These are phyloP conservation scores for Anser cygnoides DNA, from an alignment of 2,113 vertebrate genomes.

Conservation along the genomic window DNA sequence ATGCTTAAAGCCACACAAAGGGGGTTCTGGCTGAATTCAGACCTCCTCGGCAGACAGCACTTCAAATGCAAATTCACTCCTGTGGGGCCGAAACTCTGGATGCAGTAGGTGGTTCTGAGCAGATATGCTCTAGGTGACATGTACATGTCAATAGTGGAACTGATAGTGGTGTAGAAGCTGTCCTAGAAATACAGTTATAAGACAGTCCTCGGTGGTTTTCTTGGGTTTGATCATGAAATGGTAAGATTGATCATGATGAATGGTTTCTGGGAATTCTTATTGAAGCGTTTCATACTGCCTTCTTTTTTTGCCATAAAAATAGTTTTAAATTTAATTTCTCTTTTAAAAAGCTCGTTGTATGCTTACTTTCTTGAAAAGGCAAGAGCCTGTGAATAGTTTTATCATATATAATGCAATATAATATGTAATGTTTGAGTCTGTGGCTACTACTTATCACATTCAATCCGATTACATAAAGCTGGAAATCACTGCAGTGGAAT, in stretches of 20 bases:
- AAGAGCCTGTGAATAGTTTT: not conserved
- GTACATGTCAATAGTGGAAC: not conserved
- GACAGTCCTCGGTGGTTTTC: not conserved
- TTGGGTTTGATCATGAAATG: not conserved
- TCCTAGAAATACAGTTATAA: not conserved
- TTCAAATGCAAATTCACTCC: not conserved
- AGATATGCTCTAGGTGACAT: not conserved
- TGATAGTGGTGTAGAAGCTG: not conserved
- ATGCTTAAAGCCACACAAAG: not conserved
- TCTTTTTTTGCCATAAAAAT: not conserved
- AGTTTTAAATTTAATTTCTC: not conserved
- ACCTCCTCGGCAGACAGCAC: not conserved
- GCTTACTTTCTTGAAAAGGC: not conserved
- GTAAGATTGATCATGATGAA: not conserved
- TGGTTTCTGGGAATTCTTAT: not conserved
- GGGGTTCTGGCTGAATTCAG: not conserved
- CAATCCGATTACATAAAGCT: not conserved
- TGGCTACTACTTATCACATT: not conserved
- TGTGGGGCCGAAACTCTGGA: not conserved
- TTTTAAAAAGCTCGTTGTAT: not conserved
- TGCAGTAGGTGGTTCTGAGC: not conserved
- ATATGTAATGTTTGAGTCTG: not conserved
- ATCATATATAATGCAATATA: not conserved
- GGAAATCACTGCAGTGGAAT: constrained; percentile 30
- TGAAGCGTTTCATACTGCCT: not conserved